phyloP scores from a whole-genome alignment of 2,113 vertebrate genomes.

The Pyxicephalus adspersus region DNA sequence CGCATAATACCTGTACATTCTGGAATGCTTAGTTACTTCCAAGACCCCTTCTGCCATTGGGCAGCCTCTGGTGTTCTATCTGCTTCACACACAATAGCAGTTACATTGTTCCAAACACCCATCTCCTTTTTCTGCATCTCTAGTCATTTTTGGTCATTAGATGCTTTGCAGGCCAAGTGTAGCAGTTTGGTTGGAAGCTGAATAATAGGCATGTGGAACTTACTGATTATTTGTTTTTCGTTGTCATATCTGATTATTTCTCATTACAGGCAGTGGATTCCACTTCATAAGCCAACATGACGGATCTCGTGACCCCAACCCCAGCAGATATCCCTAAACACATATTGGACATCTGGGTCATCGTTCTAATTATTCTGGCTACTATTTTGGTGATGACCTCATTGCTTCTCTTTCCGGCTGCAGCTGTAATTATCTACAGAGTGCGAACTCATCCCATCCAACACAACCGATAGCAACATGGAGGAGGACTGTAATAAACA shows the following conservation, averaged over 20 bases:
- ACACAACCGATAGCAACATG: slow-evolving; percentile 47
- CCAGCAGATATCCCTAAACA: slow-evolving; percentile 68
- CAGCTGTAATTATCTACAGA: slow-evolving; percentile 75
- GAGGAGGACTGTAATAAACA: neutral
- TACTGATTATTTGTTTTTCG: neutral
- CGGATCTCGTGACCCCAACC: slow-evolving; percentile 22
- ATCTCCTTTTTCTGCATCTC: too few species aligned
- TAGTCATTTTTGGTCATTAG: too few species aligned
- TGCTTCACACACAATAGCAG: too few species aligned
- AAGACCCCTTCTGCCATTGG: too few species aligned
- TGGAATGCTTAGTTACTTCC: too few species aligned
- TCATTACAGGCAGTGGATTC: slow-evolving; percentile 57
- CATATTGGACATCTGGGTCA: slow-evolving; percentile 80
- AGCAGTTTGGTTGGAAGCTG: too few species aligned
- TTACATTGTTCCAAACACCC: too few species aligned
- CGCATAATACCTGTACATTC: too few species aligned
- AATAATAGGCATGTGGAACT: too few species aligned
- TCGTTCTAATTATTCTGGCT: slow-evolving; percentile 78
- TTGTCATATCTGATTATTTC: slow-evolving; percentile 21
- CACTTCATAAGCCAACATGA: slow-evolving; percentile 61
- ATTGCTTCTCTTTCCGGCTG: slow-evolving; percentile 75
- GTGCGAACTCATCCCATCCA: slow-evolving; percentile 72
- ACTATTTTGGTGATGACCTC: slow-evolving; percentile 79
- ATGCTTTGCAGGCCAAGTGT: too few species aligned
- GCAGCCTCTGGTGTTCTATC: too few species aligned